Base-by-base conservation (phyloP, 2,797 vertebrate species). In the Myotis daubentonii region DNA sequence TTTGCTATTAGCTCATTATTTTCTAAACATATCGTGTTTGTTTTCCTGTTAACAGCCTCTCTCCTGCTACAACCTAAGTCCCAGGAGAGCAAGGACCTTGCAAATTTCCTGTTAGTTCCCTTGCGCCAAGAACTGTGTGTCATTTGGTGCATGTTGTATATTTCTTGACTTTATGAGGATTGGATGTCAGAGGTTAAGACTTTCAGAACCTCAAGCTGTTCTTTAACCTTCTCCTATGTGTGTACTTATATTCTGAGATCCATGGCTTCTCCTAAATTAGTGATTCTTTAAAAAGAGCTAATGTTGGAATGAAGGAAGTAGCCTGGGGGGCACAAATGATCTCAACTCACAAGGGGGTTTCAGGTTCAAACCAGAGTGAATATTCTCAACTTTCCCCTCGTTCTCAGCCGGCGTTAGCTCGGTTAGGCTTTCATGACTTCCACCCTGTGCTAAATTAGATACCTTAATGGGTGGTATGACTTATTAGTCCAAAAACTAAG, bases 401-500 rank as follows among this genome's bases (percentile, higher is more conserved):
- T 33, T 79, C 86, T 91, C 76, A 51, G 71, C 30, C 0, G 1
- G 82, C 57, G 65, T 78, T 62, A 87, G 74, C 83, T 96, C 3
- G 2, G 71, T 96, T 97, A 95, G 25, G n/a, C 92, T 89, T 93
- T 88, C 94, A 89, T 4, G 62, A 84, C 89, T 95, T 91, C 86
- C 83, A 86, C 28, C 97, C 94, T 16, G 82, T 85, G 87, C 87
- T 96, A 81, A 98, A 97, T 97, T 93, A 91, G 82, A 68, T 93
- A 94, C 36, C 94, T 95, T 96, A 82, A 96, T 93, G 75, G 72
- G 93, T 95, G 90, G 89, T 94, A 80, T 96, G 97, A 96, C 84
- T 92, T 97, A 92, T 94, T 97, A 97, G 90, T 97, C 87, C 93
- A 95, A 97, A 97, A 97, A 94, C 96, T 95, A 95, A 96, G 81